Conservation (phyloP, 2,888 invertebrate genomes). For the Epistrophe eligans region DNA sequence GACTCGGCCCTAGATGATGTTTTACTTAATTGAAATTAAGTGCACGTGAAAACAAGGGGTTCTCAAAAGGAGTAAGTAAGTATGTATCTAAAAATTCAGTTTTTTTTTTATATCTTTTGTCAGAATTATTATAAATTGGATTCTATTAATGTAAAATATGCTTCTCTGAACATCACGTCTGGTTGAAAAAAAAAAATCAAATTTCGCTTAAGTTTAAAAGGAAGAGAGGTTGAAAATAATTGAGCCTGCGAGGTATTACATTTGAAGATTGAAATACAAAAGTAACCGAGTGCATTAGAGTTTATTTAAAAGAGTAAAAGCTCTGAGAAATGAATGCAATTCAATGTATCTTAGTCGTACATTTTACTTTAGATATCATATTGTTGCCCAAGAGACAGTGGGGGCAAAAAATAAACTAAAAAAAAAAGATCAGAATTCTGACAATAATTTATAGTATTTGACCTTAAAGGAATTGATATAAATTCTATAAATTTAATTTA, state of each 20-base stretch:
- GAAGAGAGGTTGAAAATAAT: neutral
- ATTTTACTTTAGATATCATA: too few relatives aligned
- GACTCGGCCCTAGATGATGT: constrained; percentile 48
- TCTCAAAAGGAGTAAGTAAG: neutral
- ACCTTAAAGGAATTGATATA: too few relatives aligned
- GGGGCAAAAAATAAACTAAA: too few relatives aligned
- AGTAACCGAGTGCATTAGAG: neutral
- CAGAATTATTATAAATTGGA: constrained; percentile 69
- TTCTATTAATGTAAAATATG: constrained; percentile 58
- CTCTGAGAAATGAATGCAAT: too few relatives aligned
- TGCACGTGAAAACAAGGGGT: constrained; percentile 64
- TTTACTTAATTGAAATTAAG: constrained; percentile 73
- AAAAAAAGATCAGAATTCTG: too few relatives aligned
- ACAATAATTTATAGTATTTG: too few relatives aligned
- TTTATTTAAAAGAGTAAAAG: neutral
- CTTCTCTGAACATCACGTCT: constrained; percentile 30
- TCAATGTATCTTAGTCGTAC: too few relatives aligned
- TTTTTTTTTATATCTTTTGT: constrained; percentile 27
- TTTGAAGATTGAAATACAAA: neutral
- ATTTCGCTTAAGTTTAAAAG: neutral
- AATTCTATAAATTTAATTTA: too few relatives aligned
- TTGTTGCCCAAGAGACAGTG: too few relatives aligned
- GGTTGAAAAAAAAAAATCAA: neutral
- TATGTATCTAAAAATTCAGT: constrained; percentile 36
- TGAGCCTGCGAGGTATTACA: neutral